Evolutionary conservation across 2,888 invertebrate genomes (phyloP), one percentile per base, ranked within the genome.

Genomic region (Arenicola marina): DNA sequence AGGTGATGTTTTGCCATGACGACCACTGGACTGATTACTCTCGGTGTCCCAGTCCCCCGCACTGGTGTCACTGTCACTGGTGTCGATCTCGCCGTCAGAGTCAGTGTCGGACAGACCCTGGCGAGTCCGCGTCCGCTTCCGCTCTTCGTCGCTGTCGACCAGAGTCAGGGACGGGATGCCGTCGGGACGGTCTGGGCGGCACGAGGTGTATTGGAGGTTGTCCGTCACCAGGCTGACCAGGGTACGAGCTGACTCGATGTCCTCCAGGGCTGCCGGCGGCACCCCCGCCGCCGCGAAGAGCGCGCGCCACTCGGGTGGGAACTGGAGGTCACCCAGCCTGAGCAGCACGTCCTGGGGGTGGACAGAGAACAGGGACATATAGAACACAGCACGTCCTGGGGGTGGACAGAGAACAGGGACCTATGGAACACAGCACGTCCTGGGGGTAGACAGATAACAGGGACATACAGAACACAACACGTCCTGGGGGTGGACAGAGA

Each of bases 311-410:
- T 75, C 76, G 15, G 74, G 67, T 15, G 77, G 76, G 51, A 77
- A 75, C 1, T 77, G 71, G 26, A 78, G 69, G 31, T 73, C 69
- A 51, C 78, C 78, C 28, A 78, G 65, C 4, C 63, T 62, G 11
- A 56, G 56, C 4, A 78, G 63, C 28, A 79, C 69, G 51, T 78
- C 78, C 79, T 79, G 70, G 1, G 68, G n/a, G n/a, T n/a, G n/a
- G n/a, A n/a, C n/a, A n/a, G n/a, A n/a, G n/a, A n/a, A n/a, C n/a
- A n/a, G n/a, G n/a, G n/a, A n/a, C n/a, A n/a, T n/a, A n/a, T n/a
- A n/a, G n/a, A n/a, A n/a, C n/a, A n/a, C n/a, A n/a, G n/a, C n/a
- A n/a, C n/a, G n/a, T n/a, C n/a, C n/a, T n/a, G n/a, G n/a, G n/a
- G n/a, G n/a, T n/a, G n/a, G n/a, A n/a, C n/a, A n/a, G n/a, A n/a